A percentile compares a stretch with the other conserved stretches of the same genome.
These are phyloP conservation scores for Salpingus planirostris DNA, from an alignment of 2,888 invertebrate genomes.

Conservation along the genomic window DNA sequence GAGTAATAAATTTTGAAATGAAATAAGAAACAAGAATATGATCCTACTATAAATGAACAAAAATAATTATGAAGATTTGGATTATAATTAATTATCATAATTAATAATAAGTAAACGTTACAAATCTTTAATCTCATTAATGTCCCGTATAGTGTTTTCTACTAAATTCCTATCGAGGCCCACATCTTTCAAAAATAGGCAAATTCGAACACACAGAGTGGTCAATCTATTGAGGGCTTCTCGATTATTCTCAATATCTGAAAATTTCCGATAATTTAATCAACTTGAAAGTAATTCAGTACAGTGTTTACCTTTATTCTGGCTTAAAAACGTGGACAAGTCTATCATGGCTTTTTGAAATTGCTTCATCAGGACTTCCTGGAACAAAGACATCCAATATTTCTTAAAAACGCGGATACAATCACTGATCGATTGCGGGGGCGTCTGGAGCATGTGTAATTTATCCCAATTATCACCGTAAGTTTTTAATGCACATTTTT, in stretches of 20 bases:
- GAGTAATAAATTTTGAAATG: too few relatives aligned
- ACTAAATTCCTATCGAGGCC: slow-evolving; percentile 16
- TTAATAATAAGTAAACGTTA: neutral
- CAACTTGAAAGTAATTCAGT: too few relatives aligned
- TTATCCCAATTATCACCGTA: slow-evolving; percentile 48
- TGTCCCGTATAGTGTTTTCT: slow-evolving; percentile 19
- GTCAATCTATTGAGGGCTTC: slow-evolving; percentile 20
- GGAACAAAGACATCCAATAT: slow-evolving; percentile 54
- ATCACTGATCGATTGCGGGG: slow-evolving; percentile 49
- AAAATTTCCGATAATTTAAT: too few relatives aligned
- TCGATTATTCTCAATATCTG: slow-evolving; percentile 24
- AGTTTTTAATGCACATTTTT: slow-evolving; percentile 50
- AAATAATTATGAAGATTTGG: too few relatives aligned
- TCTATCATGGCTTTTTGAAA: slow-evolving; percentile 28
- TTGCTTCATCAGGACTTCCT: slow-evolving; percentile 36
- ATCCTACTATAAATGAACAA: too few relatives aligned
- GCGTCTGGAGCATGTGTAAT: slow-evolving; percentile 44
- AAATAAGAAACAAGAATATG: too few relatives aligned
- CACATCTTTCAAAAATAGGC: slow-evolving; percentile 28
- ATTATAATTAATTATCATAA: too few relatives aligned
- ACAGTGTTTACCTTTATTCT: slow-evolving; percentile 19
- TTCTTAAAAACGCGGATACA: slow-evolving; percentile 48
- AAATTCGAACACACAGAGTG: slow-evolving; percentile 21
- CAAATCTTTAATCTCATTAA: slow-evolving; percentile 11
- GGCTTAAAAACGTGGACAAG: slow-evolving; percentile 20